A percentile compares a stretch with the other conserved stretches of the same genome.
Conservation (phyloP, 1,140 invertebrate species). For the Ceratosolen fusciceps region DNA sequence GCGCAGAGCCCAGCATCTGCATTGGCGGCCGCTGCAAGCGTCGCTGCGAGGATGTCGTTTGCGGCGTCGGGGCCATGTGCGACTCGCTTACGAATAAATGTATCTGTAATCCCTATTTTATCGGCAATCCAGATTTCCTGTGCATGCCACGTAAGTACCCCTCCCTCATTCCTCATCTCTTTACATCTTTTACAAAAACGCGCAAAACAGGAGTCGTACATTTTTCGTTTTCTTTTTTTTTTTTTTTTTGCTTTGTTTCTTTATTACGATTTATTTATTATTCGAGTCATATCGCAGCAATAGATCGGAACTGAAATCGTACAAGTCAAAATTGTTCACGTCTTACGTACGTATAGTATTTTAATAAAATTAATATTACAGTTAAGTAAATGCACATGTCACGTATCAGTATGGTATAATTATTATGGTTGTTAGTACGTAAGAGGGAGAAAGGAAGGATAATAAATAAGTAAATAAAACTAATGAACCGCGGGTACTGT, state of each 20-base stretch:
- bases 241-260: too few species aligned
- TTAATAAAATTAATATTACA: too few species aligned
- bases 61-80: conserved; percentile 86
- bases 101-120: conserved; percentile 87
- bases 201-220: neutral
- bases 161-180: neutral
- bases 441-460: neutral
- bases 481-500: neutral
- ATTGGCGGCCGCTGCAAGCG: conserved; percentile 88
- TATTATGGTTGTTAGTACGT: too few species aligned
- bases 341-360: too few species aligned
- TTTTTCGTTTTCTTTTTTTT: neutral
- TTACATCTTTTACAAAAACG: neutral
- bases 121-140: conserved; percentile 89
- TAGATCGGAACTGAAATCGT: too few species aligned
- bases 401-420: neutral
- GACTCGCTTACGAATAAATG: conserved; percentile 85
- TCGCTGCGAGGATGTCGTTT: conserved; percentile 86
- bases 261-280: too few species aligned
- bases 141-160: conserved; percentile 90
- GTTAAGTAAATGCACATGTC: neutral
- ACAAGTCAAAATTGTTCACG: too few species aligned
- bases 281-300: too few species aligned
- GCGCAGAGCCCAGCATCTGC: conserved; percentile 84
- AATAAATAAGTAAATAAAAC: neutral